phyloP scores from a whole-genome alignment of 1,140 invertebrate genomes.

The Sitobion miscanthi region DNA sequence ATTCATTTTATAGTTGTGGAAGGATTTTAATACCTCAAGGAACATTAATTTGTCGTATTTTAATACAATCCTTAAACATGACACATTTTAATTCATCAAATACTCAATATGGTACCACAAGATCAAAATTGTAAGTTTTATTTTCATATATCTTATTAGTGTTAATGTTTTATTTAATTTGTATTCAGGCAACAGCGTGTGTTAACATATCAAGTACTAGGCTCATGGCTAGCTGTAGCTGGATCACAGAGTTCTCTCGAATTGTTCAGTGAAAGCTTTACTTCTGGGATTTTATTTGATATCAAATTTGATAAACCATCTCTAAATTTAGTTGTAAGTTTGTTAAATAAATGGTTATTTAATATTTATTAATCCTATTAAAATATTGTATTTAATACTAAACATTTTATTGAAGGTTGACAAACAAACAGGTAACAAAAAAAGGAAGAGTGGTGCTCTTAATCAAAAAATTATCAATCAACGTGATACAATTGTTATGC shows the following conservation, averaged over 20 bases:
- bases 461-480: constrained; percentile 49
- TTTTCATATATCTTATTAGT: neutral
- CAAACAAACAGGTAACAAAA: constrained; percentile 40
- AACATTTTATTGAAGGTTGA: constrained; percentile 31
- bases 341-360: neutral
- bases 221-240: constrained; percentile 35
- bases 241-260: constrained; percentile 32
- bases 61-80: constrained; percentile 36
- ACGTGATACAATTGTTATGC: constrained; percentile 47
- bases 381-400: neutral
- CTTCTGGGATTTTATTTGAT: constrained; percentile 37
- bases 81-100: neutral
- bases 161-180: neutral
- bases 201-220: constrained; percentile 44
- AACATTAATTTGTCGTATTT: constrained; percentile 41
- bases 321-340: constrained; percentile 51
- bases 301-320: constrained; percentile 51
- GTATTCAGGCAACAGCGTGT: constrained; percentile 33
- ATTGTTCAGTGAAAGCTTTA: constrained; percentile 40
- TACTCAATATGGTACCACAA: constrained; percentile 15
- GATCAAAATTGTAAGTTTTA: constrained; percentile 23
- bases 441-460: constrained; percentile 52
- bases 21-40: constrained; percentile 50
- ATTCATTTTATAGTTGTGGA: constrained; percentile 31
- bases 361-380: neutral